phyloP scores from a whole-genome alignment of 2,797 vertebrate species.

The Halcyon chelicuti region DNA sequence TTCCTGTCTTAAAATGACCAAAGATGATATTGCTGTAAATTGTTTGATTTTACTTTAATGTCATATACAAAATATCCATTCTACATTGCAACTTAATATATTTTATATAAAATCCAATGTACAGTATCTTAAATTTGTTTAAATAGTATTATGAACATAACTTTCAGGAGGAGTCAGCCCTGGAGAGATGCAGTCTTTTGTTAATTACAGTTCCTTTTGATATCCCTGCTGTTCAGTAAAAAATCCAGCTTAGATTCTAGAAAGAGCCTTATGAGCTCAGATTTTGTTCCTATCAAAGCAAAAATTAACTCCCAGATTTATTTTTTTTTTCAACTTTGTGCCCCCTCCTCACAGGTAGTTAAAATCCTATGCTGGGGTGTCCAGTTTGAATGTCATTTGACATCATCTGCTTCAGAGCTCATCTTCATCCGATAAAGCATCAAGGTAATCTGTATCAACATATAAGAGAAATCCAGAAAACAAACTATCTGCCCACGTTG shows the following conservation, averaged over 20 bases:
- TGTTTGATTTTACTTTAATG: constrained; percentile 64
- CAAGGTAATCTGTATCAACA: constrained; percentile 93
- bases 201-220: constrained; percentile 41
- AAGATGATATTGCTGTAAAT: not conserved
- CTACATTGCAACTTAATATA: constrained; percentile 56
- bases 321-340: not conserved
- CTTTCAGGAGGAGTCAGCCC: constrained; percentile 51
- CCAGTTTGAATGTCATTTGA: not conserved
- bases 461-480: constrained; percentile 98
- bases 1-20: constrained; percentile 22
- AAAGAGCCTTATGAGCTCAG: not conserved
- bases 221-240: constrained; percentile 10
- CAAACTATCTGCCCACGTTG: constrained; percentile 94
- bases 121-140: constrained; percentile 73
- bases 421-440: constrained; percentile 88
- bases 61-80: constrained; percentile 60
- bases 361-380: not conserved
- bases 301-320: not conserved
- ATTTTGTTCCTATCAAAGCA: not conserved
- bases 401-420: constrained; percentile 67
- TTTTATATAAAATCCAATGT: constrained; percentile 72
- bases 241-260: constrained; percentile 4
- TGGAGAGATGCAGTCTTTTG: not conserved
- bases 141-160: constrained; percentile 74
- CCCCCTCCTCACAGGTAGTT: not conserved